These are phyloP conservation scores for Hydrocynus forskahlii DNA, from an alignment of 2,797 vertebrate genomes.

Conservation along the genomic window DNA sequence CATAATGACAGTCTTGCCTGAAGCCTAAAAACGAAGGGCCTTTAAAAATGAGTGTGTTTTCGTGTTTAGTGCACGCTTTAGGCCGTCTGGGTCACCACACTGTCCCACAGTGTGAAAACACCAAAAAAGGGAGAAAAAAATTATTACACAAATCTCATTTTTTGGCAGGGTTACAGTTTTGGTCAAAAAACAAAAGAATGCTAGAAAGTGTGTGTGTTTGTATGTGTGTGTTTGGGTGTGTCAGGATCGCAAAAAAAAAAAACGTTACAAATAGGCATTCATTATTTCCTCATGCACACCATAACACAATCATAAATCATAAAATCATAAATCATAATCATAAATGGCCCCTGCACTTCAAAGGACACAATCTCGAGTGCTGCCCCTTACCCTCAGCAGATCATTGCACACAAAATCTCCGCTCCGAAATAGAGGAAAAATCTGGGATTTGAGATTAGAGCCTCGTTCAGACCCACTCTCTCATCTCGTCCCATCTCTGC, in stretches of 20 bases:
- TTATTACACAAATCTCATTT: neutral
- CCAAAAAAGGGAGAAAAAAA: too few relatives aligned
- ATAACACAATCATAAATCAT: slow-evolving; percentile 34
- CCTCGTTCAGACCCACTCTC: neutral
- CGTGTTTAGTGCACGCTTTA: slow-evolving; percentile 32
- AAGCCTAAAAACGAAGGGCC: slow-evolving; percentile 21
- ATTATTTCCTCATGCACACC: slow-evolving; percentile 57
- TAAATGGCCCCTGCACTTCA: slow-evolving; percentile 2
- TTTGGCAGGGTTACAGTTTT: slow-evolving; percentile 25
- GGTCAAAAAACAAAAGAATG: slow-evolving; percentile 11
- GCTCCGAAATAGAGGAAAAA: slow-evolving; percentile 13
- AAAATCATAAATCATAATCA: too few relatives aligned
- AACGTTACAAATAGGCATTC: slow-evolving; percentile 49
- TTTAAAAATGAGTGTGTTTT: slow-evolving; percentile 29
- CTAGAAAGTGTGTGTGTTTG: slow-evolving; percentile 28
- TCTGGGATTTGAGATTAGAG: neutral
- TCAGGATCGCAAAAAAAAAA: slow-evolving; percentile 36
- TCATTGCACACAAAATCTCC: slow-evolving; percentile 26
- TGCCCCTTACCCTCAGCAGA: slow-evolving; percentile 36
- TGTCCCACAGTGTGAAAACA: slow-evolving; percentile 7
- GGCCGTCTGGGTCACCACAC: slow-evolving; percentile 13
- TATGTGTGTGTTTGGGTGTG: slow-evolving; percentile 11
- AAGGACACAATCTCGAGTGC: slow-evolving; percentile 21
- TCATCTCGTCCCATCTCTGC: slow-evolving; percentile 12
- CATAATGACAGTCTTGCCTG: neutral